Conservation (phyloP, 2,797 vertebrate species). For the Fringilla coelebs region DNA sequence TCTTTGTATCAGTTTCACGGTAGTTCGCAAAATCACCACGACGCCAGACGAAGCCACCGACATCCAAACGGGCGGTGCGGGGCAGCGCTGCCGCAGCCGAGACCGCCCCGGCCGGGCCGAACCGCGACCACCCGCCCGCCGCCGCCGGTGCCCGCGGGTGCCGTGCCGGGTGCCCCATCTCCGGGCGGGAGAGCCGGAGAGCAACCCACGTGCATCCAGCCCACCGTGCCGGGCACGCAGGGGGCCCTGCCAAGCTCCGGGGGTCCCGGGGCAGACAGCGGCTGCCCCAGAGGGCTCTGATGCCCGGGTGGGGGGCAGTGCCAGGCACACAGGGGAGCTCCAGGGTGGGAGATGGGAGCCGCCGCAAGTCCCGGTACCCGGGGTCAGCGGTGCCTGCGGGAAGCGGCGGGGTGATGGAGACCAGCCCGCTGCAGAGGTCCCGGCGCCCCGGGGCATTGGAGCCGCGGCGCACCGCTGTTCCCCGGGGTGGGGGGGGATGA, state of each 20-base stretch:
- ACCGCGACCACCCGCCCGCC: rapidly evolving
- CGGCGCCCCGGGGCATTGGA: not conserved
- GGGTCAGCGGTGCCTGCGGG: not conserved
- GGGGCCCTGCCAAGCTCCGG: not conserved
- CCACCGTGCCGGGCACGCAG: not conserved
- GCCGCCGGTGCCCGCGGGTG: not conserved
- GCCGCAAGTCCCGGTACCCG: not conserved
- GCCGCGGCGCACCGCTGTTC: rapidly evolving
- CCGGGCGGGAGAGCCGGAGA: not conserved
- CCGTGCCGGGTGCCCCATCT: not conserved
- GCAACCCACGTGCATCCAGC: not conserved
- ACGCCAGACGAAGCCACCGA: not conserved
- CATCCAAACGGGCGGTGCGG: not conserved
- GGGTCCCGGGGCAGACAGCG: too few species aligned
- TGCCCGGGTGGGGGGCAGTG: not conserved
- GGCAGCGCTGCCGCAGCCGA: not conserved
- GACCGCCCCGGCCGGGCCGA: not conserved
- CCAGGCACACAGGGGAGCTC: not conserved
- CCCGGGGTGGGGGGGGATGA: not conserved
- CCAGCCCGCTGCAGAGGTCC: not conserved
- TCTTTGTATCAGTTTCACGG: constrained; percentile 40
- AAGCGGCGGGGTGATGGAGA: not conserved
- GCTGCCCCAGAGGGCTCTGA: not conserved
- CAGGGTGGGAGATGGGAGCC: not conserved
- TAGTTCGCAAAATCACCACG: not conserved